These are phyloP conservation scores for Talpa occidentalis DNA, from an alignment of 2,113 vertebrate genomes.

Conservation along the genomic window DNA sequence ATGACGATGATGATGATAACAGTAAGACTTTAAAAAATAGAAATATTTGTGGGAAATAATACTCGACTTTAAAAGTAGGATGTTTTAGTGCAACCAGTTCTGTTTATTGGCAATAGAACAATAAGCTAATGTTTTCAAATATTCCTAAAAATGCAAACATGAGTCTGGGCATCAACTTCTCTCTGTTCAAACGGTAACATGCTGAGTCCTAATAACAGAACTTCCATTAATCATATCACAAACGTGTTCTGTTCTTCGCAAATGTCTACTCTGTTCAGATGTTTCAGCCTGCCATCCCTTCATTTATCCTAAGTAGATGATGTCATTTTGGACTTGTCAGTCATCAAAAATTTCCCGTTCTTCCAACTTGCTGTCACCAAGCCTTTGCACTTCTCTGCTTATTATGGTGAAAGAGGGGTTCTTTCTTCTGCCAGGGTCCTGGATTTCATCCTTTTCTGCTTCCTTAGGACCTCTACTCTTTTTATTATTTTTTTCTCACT, in stretches of 20 bases:
- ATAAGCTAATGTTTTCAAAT: background rate
- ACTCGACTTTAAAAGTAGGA: background rate
- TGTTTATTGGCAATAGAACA: slow-evolving; percentile 3
- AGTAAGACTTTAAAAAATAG: background rate
- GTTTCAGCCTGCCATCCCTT: background rate
- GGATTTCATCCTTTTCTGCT: background rate
- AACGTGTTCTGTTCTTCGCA: background rate
- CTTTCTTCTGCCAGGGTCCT: background rate
- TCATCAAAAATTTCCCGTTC: background rate
- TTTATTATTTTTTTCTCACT: background rate
- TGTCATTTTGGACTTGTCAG: background rate
- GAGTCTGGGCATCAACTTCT: background rate
- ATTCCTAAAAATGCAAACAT: background rate
- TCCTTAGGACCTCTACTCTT: background rate
- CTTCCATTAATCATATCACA: background rate
- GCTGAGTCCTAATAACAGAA: background rate
- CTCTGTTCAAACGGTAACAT: background rate
- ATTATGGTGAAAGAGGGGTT: background rate
- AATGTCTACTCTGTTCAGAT: background rate
- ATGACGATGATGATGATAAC: background rate
- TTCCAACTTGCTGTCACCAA: background rate
- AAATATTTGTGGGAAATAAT: background rate
- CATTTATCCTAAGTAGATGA: background rate
- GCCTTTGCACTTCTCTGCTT: background rate
- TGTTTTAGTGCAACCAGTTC: background rate